Conservation (phyloP, 2,888 invertebrate species). For the Cantharis rustica region DNA sequence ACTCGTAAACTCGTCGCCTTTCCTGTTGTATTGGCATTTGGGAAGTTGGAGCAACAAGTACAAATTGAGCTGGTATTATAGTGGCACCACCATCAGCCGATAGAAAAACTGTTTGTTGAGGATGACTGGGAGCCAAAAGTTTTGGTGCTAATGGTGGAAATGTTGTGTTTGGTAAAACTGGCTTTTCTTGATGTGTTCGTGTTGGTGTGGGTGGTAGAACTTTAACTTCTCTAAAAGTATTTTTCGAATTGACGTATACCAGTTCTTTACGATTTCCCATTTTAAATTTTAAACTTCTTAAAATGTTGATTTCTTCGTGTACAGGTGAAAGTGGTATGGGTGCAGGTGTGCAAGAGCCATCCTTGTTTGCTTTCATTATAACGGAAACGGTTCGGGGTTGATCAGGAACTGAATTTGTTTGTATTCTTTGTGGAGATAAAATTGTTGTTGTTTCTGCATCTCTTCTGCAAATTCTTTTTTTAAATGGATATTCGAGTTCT, state of each 20-base stretch:
- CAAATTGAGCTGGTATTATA: conserved; percentile 50
- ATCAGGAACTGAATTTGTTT: conserved; percentile 4
- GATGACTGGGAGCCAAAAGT: conserved; percentile 53
- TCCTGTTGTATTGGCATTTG: conserved; percentile 49
- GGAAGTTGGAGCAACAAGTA: conserved; percentile 45
- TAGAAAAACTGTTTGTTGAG: conserved; percentile 53
- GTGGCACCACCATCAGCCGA: conserved; percentile 48
- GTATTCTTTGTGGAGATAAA: conserved; percentile 52
- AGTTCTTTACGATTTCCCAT: conserved; percentile 69
- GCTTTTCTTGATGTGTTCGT: conserved; percentile 48
- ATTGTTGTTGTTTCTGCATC: conserved; percentile 61
- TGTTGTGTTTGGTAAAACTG: conserved; percentile 33
- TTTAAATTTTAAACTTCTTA: conserved; percentile 74
- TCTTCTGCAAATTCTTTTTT: conserved; percentile 63
- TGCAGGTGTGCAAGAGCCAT: conserved; percentile 66
- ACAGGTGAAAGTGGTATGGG: conserved; percentile 38
- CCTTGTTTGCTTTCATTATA: conserved; percentile 83
- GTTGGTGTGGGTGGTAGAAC: conserved; percentile 38
- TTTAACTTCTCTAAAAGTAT: conserved; percentile 23
- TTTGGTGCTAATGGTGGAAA: conserved; percentile 52
- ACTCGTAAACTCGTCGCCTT: conserved; percentile 82
- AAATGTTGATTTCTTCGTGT: conserved; percentile 62
- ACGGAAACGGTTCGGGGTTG: conserved; percentile 67
- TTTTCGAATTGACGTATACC: conserved; percentile 48
- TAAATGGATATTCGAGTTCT: conserved; percentile 56